Percentiles rank a stretch among this genome's conserved stretches.
Evolutionary conservation across 1,140 invertebrate species (phyloP).

Genomic region (Bombus sylvicola): DNA sequence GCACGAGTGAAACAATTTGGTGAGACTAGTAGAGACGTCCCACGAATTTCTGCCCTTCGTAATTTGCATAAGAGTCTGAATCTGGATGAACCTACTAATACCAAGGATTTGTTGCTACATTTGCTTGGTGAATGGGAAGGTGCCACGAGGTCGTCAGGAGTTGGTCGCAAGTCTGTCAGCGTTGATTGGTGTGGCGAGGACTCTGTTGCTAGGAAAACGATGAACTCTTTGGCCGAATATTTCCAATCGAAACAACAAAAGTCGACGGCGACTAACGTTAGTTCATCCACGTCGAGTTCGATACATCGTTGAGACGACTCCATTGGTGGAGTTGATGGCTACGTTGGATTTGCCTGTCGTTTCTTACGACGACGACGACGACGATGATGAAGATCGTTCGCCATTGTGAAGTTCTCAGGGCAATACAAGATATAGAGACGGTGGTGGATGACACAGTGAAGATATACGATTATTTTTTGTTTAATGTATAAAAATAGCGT

Average conservation of each 20-base stretch:
- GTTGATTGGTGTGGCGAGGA: conserved; percentile 79
- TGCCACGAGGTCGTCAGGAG: conserved; percentile 52
- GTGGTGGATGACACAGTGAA: background rate
- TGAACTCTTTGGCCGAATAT: conserved; percentile 81
- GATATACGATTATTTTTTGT: background rate
- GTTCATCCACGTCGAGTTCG: conserved; percentile 46
- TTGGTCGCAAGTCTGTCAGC: conserved; percentile 78
- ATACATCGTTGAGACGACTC: conserved; percentile 67
- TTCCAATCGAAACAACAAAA: conserved; percentile 79
- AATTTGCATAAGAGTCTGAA: conserved; percentile 78
- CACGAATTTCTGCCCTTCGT: conserved; percentile 76
- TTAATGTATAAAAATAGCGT: background rate
- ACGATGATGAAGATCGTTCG: background rate
- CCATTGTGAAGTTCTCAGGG: conserved; percentile 7
- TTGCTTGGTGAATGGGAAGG: conserved; percentile 89
- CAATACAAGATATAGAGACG: background rate
- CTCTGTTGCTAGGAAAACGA: conserved; percentile 77
- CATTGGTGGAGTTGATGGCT: background rate
- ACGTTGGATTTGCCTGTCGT: background rate
- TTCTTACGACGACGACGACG: background rate
- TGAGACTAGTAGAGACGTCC: conserved; percentile 79
- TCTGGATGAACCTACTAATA: conserved; percentile 82
- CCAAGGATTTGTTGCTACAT: conserved; percentile 88
- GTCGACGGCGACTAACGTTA: conserved; percentile 42
- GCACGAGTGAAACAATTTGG: conserved; percentile 76